phyloP scores from a whole-genome alignment of 92 coral and sea anemone species.

The Blastomussa wellsi region DNA sequence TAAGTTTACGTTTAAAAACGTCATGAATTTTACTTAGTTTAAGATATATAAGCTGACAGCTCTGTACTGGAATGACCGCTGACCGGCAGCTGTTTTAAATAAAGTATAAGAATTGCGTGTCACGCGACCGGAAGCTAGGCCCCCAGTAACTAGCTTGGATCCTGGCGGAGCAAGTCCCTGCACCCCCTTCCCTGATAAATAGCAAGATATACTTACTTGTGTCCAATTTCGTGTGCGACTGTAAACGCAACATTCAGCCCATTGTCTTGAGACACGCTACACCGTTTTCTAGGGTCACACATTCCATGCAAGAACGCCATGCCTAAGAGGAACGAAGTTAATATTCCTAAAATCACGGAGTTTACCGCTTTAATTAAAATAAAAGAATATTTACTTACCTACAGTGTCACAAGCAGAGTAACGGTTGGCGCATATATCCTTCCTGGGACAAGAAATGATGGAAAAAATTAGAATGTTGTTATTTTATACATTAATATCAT shows the following conservation, averaged over 20 bases:
- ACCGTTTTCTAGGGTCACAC: conserved; percentile 82
- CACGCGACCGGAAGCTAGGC: no score
- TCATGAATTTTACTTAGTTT: no score
- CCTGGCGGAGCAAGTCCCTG: no score
- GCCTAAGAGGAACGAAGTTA: conserved; percentile 41
- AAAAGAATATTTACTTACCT: conserved; percentile 62
- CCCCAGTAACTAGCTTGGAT: no score
- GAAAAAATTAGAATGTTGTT: background rate
- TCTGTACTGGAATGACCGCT: no score
- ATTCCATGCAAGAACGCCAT: conserved; percentile 89
- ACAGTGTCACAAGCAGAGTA: conserved; percentile 87
- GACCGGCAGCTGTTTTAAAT: no score
- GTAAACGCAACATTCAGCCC: conserved; percentile 92
- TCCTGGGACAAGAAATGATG: conserved; percentile 47
- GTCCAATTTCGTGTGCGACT: conserved; percentile 97
- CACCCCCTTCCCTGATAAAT: no score
- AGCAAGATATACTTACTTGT: conserved; percentile 68
- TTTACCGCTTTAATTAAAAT: background rate
- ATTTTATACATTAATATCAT: no score
- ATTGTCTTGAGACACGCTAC: conserved; percentile 92
- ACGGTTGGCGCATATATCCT: conserved; percentile 81
- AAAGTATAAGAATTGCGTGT: no score
- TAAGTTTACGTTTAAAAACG: no score
- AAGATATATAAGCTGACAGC: no score
- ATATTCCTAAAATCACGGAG: background rate